These are phyloP conservation scores for Perodicticus potto DNA, from an alignment of 2,797 vertebrate species.

Conservation along the genomic window DNA sequence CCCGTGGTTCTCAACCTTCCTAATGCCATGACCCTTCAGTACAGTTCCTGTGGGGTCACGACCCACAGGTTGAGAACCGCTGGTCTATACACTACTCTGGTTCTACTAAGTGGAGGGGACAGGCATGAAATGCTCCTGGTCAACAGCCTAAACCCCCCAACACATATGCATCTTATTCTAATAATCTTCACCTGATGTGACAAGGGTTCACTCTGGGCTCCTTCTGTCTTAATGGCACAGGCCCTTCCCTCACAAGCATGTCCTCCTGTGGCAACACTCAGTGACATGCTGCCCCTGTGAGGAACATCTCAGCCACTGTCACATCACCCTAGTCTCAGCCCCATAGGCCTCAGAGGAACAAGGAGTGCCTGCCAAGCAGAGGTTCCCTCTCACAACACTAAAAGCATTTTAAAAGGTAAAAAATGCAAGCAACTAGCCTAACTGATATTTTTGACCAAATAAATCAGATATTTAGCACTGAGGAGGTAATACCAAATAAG, in stretches of 20 bases:
- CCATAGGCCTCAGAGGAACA: neutral
- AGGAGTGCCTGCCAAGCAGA: fast-evolving
- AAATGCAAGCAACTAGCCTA: neutral
- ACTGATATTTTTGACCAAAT: neutral
- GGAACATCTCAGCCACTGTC: neutral
- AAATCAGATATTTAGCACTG: neutral
- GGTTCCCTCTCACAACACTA: neutral
- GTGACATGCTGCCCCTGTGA: too few species aligned
- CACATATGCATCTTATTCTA: neutral
- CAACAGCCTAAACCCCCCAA: too few species aligned
- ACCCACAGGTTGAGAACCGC: too few species aligned
- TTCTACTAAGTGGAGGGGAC: too few species aligned
- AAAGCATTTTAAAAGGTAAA: neutral
- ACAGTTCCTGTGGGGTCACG: too few species aligned
- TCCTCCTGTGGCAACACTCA: neutral
- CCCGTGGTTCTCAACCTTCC: too few species aligned
- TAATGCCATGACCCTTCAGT: too few species aligned
- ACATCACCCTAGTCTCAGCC: too few species aligned
- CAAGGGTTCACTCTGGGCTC: neutral
- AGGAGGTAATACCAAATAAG: neutral
- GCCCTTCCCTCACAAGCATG: neutral
- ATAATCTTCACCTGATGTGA: neutral
- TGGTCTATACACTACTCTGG: too few species aligned
- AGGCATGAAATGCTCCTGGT: too few species aligned
- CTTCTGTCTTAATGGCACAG: neutral